These are phyloP conservation scores for Scaptomyza pallida DNA, from an alignment of 1,140 invertebrate genomes.

Conservation along the genomic window DNA sequence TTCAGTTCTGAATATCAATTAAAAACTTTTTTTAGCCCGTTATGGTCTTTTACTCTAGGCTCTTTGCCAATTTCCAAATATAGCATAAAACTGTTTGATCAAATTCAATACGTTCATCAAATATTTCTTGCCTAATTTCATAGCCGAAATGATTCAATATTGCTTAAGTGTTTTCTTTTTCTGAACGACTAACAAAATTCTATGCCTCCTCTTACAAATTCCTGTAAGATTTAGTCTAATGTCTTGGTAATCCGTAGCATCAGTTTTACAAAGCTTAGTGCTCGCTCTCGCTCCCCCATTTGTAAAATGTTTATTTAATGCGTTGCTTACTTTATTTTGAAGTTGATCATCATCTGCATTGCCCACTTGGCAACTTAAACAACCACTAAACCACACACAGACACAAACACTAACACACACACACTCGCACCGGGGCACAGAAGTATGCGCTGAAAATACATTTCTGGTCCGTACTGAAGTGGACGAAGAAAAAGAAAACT, in stretches of 20 bases:
- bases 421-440: background rate
- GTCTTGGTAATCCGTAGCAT: slow-evolving; percentile 32
- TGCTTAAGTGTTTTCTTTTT: background rate
- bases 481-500: slow-evolving; percentile 17
- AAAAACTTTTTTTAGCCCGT: slow-evolving; percentile 19
- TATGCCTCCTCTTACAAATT: slow-evolving; percentile 1
- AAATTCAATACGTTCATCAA: slow-evolving; percentile 21
- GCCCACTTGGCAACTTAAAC: slow-evolving; percentile 42
- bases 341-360: slow-evolving; percentile 34
- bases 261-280: slow-evolving; percentile 18
- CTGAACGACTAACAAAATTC: background rate
- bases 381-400: slow-evolving; percentile 34
- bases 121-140: slow-evolving; percentile 6
- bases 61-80: slow-evolving; percentile 34
- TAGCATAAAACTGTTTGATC: background rate
- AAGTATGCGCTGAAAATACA: slow-evolving; percentile 17
- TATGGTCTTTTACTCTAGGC: slow-evolving; percentile 28
- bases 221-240: slow-evolving; percentile 1
- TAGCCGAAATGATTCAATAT: background rate
- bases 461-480: background rate
- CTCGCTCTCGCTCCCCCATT: background rate
- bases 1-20: no score
- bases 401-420: slow-evolving; percentile 9
- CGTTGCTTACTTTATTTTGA: slow-evolving; percentile 39
- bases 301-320: slow-evolving; percentile 42